Evolutionary conservation across 2,888 invertebrate genomes (phyloP).

Genomic region (Diarsia mendica): DNA sequence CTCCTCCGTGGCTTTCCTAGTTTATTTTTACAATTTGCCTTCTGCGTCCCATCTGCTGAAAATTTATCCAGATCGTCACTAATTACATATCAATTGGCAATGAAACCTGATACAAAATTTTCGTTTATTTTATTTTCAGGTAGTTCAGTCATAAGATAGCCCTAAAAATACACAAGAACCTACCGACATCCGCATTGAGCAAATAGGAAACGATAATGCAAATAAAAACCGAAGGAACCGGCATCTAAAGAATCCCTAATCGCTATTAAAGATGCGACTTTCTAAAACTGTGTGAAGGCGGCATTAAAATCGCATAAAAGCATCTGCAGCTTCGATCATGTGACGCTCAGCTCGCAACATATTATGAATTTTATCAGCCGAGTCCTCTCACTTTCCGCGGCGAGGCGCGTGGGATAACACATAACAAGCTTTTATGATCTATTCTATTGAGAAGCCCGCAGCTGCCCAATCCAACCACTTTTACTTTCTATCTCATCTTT

Average conservation of each 20-base stretch:
- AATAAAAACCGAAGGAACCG: slow-evolving; percentile 36
- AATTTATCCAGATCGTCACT: too few species aligned
- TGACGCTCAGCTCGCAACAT: slow-evolving; percentile 43
- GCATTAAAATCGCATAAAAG: slow-evolving; percentile 56
- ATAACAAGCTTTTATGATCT: slow-evolving; percentile 79
- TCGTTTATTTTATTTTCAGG: not conserved
- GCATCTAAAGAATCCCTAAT: slow-evolving; percentile 47
- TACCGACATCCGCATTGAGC: slow-evolving; percentile 14
- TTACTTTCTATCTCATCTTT: slow-evolving; percentile 82
- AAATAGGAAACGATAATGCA: slow-evolving; percentile 11
- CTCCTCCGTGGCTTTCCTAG: too few species aligned
- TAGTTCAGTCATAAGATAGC: too few species aligned
- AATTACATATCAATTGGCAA: not conserved
- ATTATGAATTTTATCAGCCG: slow-evolving; percentile 60
- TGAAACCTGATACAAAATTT: not conserved
- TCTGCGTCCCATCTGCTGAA: too few species aligned
- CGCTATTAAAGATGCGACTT: slow-evolving; percentile 62
- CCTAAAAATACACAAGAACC: not conserved
- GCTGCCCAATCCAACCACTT: slow-evolving; percentile 85
- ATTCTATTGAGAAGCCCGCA: slow-evolving; percentile 75
- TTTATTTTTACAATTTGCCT: too few species aligned
- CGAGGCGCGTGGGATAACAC: slow-evolving; percentile 73
- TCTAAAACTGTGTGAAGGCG: slow-evolving; percentile 65
- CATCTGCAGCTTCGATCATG: slow-evolving; percentile 51
- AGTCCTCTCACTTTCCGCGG: slow-evolving; percentile 84